Evolutionary conservation across 2,797 vertebrate genomes (phyloP), one percentile per base, ranked within the genome.

Genomic region (Pseudomugil tenellus): DNA sequence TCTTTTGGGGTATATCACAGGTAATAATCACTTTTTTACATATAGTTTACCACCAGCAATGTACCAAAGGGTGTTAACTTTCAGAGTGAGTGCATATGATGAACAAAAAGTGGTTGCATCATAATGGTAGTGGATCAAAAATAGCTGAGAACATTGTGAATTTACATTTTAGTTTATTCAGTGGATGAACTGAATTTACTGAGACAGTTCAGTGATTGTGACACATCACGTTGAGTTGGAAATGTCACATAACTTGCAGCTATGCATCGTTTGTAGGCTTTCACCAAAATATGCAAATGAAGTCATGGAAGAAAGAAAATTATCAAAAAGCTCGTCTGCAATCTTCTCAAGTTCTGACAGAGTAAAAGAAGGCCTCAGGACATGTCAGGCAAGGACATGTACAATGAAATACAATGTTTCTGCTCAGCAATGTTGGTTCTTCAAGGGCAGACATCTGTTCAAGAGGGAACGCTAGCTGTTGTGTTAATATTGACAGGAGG

Each of bases 401-500:
- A 31, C 31, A 21, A 32, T 53, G 58, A 72, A 74, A 77, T 56
- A 37, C 56, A 64, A 79, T 51, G 58, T 68, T 54, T 16, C 35
- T 61, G 59, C 52, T 32, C 59, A 49, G 74, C 68, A 66, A 70
- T 51, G 68, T 72, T 80, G 57, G 56, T 60, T 66, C 67, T 83
- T 78, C 70, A 84, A 83, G 80, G 82, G 52, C 85, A 88, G 68
- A 81, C 66, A 59, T 66, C 21, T 56, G 71, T 19, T 12, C 76
- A 62, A 59, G 65, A 84, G 25, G 31, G 52, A 53, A 77, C 63
- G 69, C 77, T 58, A 51, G 74, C 71, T 58, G 62, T 41, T 79
- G 76, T 77, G 84, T 85, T 83, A 83, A 82, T 88, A 89, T 86
- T 89, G 89, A 90, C 84, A 84, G 70, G 70, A 72, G 58, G 75